Evolutionary conservation across 2,797 vertebrate species (phyloP).

Genomic region (Rallus crepitans): DNA sequence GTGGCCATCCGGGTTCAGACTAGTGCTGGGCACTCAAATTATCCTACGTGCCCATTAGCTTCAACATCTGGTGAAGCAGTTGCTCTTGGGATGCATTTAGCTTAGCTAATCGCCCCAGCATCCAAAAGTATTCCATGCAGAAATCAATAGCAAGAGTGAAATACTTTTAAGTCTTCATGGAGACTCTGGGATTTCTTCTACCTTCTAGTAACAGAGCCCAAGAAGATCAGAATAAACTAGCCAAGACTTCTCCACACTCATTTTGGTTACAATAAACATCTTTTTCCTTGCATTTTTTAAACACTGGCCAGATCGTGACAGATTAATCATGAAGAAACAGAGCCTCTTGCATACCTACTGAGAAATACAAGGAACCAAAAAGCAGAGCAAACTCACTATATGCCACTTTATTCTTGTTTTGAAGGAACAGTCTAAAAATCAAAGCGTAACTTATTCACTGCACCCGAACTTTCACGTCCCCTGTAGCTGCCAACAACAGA

Average conservation of each 20-base stretch:
- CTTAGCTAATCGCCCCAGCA: neutral
- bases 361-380: neutral
- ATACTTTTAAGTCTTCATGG: neutral
- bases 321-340: neutral
- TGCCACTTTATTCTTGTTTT: neutral
- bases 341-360: neutral
- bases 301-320: neutral
- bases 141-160: neutral
- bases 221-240: neutral
- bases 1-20: neutral
- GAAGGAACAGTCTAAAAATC: neutral
- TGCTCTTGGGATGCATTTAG: neutral
- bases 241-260: rapidly evolving
- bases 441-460: neutral
- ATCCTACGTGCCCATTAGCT: neutral
- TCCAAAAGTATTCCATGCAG: neutral
- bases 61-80: neutral
- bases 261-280: neutral
- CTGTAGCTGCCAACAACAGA: neutral
- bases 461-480: neutral
- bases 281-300: neutral
- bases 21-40: neutral
- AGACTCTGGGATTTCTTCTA: neutral
- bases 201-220: neutral
- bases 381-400: neutral